Percentiles rank a stretch among this genome's conserved stretches.
phyloP scores from a whole-genome alignment of 92 coral and sea anemone genomes.

The Paramuricea clavata region DNA sequence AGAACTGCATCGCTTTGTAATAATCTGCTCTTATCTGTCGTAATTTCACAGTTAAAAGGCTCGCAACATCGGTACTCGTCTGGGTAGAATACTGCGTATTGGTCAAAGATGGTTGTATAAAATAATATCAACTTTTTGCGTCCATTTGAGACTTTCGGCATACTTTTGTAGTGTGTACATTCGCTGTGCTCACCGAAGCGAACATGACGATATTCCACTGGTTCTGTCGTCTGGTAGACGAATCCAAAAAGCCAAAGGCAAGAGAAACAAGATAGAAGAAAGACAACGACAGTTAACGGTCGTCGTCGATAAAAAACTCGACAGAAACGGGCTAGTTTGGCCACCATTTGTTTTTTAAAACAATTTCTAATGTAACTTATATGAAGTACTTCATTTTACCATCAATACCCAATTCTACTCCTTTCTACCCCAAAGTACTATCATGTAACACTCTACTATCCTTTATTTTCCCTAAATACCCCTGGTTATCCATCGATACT shows the following conservation, averaged over 20 bases:
- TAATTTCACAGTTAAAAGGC: slow-evolving; percentile 44
- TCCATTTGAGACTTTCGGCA: not conserved
- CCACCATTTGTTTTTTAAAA: not conserved
- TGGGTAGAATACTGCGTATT: slow-evolving; percentile 8
- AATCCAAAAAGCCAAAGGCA: not conserved
- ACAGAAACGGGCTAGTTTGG: not conserved
- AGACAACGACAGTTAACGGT: not conserved
- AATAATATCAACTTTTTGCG: slow-evolving; percentile 17
- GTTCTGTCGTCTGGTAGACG: no score
- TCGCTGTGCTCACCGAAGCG: slow-evolving; percentile 27
- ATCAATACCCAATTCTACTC: not conserved
- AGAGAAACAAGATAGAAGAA: not conserved
- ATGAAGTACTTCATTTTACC: no score
- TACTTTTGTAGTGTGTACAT: not conserved
- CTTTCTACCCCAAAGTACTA: not conserved
- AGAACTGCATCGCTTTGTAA: slow-evolving; percentile 53
- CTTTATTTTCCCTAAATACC: not conserved
- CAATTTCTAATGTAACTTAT: no score
- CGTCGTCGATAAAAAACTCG: not conserved
- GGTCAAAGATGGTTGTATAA: slow-evolving; percentile 29
- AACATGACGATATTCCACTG: not conserved
- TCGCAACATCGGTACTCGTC: slow-evolving; percentile 15
- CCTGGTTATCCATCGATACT: not conserved
- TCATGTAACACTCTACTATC: not conserved
- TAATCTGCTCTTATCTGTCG: slow-evolving; percentile 30